phyloP scores from a whole-genome alignment of 2,888 invertebrate genomes.

The Andrena camellia region DNA sequence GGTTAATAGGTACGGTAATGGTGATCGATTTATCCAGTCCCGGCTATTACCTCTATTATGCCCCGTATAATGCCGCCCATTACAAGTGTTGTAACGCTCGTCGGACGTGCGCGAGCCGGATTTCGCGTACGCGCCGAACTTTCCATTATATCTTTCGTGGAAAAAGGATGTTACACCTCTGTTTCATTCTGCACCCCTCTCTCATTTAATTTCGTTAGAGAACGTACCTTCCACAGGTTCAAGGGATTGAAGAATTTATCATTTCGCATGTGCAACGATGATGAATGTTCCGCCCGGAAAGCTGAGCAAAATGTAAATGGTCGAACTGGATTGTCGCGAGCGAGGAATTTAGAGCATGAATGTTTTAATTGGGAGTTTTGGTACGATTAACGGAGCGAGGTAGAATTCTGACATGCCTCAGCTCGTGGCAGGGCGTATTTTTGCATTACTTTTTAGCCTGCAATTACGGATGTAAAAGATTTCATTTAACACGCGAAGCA shows the following conservation, averaged over 20 bases:
- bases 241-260: too few species aligned
- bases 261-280: too few species aligned
- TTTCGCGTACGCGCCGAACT: slow-evolving; percentile 22
- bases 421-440: not conserved
- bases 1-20: slow-evolving; percentile 72
- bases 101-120: slow-evolving; percentile 9
- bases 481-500: not conserved
- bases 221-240: too few species aligned
- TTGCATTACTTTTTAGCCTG: not conserved
- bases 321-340: not conserved
- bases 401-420: not conserved
- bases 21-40: slow-evolving; percentile 74
- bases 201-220: too few species aligned
- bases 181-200: too few species aligned
- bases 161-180: not conserved
- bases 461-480: not conserved
- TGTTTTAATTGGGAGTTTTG: not conserved
- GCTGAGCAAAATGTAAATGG: not conserved
- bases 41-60: slow-evolving; percentile 73
- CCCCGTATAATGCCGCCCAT: slow-evolving; percentile 68
- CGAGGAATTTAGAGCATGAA: not conserved
- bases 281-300: too few species aligned
- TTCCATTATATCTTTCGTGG: not conserved
- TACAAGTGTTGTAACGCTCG: slow-evolving; percentile 65
- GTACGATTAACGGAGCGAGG: not conserved